Evolutionary conservation across 2,888 invertebrate genomes (phyloP).

Genomic region (Ophion costatus): DNA sequence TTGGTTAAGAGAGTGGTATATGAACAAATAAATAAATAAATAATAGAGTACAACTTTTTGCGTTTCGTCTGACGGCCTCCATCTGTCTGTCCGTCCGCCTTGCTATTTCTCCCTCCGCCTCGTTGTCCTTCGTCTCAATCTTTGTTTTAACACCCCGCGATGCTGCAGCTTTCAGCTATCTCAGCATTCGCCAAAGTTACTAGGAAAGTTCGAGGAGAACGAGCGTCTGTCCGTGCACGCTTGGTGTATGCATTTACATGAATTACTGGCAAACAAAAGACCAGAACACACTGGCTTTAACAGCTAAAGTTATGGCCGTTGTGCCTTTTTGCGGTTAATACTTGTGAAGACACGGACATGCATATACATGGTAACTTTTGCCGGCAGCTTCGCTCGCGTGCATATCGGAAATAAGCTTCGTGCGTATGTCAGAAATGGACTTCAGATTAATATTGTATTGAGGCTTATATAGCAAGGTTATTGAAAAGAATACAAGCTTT

Average conservation of each 20-base stretch:
- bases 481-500: background rate
- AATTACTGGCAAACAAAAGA: conserved; percentile 6
- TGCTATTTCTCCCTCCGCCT: background rate
- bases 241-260: background rate
- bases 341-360: background rate
- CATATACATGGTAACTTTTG: background rate
- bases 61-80: conserved; percentile 8
- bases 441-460: background rate
- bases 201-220: conserved; percentile 44
- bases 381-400: no score
- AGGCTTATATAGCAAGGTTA: no score
- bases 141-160: conserved; percentile 21
- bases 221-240: background rate
- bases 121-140: conserved; percentile 31
- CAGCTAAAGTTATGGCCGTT: background rate
- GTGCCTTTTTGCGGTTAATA: background rate
- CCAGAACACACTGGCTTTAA: background rate
- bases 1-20: background rate
- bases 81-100: background rate
- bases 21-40: background rate
- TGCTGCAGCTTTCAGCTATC: conserved; percentile 14
- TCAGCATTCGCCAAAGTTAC: conserved; percentile 24
- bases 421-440: no score
- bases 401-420: no score
- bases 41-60: conserved; percentile 19